Conservation (phyloP, 1,140 invertebrate genomes). For the Parasteatoda tepidariorum region DNA sequence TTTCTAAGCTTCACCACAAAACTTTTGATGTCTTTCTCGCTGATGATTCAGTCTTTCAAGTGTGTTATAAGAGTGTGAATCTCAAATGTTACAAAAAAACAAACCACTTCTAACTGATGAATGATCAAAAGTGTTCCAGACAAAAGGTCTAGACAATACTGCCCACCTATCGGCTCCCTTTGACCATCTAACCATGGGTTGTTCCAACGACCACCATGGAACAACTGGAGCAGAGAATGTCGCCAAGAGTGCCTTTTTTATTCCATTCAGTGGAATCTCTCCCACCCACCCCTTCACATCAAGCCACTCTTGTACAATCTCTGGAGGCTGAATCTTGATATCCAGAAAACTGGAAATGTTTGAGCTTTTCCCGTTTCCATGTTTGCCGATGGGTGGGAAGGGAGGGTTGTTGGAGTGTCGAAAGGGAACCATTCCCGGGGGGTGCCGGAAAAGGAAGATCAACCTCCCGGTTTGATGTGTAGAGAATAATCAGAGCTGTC, state of each 20-base stretch:
- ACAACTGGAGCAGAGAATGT: too few species aligned
- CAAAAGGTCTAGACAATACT: too few species aligned
- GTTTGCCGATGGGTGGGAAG: background rate
- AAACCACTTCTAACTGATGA: too few species aligned
- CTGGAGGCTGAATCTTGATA: background rate
- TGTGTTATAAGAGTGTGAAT: too few species aligned
- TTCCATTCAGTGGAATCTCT: background rate
- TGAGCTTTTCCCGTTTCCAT: background rate
- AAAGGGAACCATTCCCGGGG: background rate
- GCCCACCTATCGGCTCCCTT: background rate
- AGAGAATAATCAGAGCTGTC: constrained; percentile 6
- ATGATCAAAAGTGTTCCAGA: too few species aligned
- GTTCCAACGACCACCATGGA: background rate
- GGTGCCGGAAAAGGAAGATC: constrained; percentile 30
- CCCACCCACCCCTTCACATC: too few species aligned
- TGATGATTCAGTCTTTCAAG: too few species aligned
- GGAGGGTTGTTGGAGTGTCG: background rate
- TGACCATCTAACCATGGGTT: background rate
- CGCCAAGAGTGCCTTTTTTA: background rate
- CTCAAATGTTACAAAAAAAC: too few species aligned
- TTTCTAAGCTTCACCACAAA: too few species aligned
- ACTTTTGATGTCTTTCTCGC: too few species aligned
- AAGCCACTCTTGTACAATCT: too few species aligned
- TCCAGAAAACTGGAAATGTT: background rate
- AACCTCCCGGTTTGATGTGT: background rate